Base-by-base conservation (phyloP, 2,113 vertebrate genomes). In the Vulpes ferrilata region DNA sequence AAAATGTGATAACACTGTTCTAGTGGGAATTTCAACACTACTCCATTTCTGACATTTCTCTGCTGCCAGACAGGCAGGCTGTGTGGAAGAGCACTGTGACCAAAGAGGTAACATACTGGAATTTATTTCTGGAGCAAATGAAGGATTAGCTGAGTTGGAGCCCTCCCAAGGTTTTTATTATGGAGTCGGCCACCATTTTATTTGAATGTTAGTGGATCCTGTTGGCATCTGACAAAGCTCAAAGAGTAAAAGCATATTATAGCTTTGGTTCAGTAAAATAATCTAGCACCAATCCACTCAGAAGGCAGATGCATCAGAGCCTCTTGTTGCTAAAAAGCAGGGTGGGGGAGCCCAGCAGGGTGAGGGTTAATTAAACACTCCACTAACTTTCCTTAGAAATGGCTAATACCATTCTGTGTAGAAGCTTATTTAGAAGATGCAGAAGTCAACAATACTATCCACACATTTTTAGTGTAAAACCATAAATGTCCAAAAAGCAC, bases 1-100 rank as follows among this genome's bases (percentile, higher is more conserved):
- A 98, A 98, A 99, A 98, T 88, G 99, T 98, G 99, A 98, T 98
- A 98, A 98, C 97, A 91, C 97, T 23, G 97, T 96, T 97, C 99
- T 98, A 64, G 96, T 2, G 99, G 99, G 99, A 98, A 98, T 98
- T 96, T 96, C 97, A 71, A 48, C 16, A 55, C 96, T 67, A 92
- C 95, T 87, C 98, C 97, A 25, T 74, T 98, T 98, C 98, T 98
- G 99, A 98, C 98, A 97, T 97, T 96, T 97, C 98, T 97, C 97
- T 96, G 97, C 93, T 98, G 98, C 98, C 98, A 98, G 98, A 84
- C 97, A 98, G 97, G 57, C 97, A 97, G 98, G 98, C 98, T 95
- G 97, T 93, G 96, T 95, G 97, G 97, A 98, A 98, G 95, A 23
- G 64, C 95, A 96, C 97, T 91, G 96, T 53, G 97, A 97, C 74